Evolutionary conservation across 2,888 invertebrate species (phyloP).

Genomic region (Eupithecia inturbata): DNA sequence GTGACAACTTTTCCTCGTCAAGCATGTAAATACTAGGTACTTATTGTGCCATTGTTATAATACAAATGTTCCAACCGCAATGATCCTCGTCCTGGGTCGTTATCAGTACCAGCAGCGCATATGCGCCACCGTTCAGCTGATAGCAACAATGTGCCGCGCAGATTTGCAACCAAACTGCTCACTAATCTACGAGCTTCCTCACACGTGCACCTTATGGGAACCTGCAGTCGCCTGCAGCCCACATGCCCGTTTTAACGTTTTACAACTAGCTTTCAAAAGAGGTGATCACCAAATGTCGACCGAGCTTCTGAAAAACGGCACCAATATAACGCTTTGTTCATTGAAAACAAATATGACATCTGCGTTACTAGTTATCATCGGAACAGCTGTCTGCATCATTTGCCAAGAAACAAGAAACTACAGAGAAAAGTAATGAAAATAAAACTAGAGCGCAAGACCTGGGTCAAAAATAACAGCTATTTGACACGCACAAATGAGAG

Average conservation of each 20-base stretch:
- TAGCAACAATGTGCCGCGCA: constrained; percentile 75
- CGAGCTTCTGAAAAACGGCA: constrained; percentile 61
- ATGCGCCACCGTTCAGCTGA: constrained; percentile 51
- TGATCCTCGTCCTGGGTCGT: constrained; percentile 15
- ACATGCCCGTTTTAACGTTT: constrained; percentile 79
- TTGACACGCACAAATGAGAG: constrained; percentile 60
- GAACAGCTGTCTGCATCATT: constrained; percentile 32
- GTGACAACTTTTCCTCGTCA: neutral
- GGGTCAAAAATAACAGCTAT: constrained; percentile 57
- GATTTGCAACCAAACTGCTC: constrained; percentile 67
- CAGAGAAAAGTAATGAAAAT: constrained; percentile 23
- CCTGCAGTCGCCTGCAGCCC: constrained; percentile 52
- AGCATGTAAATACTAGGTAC: neutral
- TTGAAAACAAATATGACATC: constrained; percentile 50
- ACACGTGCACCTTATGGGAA: constrained; percentile 75
- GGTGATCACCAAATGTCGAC: constrained; percentile 74
- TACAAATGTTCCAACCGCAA: neutral
- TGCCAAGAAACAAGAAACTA: constrained; percentile 24
- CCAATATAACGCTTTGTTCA: constrained; percentile 57
- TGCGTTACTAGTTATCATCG: constrained; percentile 37
- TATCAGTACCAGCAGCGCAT: constrained; percentile 30
- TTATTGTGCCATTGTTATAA: neutral
- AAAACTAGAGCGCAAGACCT: constrained; percentile 30
- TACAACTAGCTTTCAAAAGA: constrained; percentile 79
- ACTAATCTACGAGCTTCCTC: constrained; percentile 55